Base-by-base conservation (phyloP, 2,888 invertebrate genomes). In the Drosophila prostipennis region DNA sequence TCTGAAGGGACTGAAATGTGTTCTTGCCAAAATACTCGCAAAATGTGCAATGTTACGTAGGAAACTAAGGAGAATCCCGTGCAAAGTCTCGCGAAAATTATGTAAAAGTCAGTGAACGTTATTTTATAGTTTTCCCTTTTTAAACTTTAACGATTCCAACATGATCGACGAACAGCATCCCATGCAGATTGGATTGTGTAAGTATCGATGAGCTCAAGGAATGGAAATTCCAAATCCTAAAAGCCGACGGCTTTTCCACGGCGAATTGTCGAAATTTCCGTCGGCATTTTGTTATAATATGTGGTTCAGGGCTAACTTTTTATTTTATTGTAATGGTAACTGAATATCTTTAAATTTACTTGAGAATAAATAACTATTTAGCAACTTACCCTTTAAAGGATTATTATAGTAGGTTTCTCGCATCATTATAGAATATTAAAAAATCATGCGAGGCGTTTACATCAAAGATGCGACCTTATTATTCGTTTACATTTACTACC, bases 111-210 rank as follows among this genome's bases (percentile, higher is more conserved):
- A 48, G 76, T 73, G 59, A 39, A 23, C 58, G 76, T 74, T 56
- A 61, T 36, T 58, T 39, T 23, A 34, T 34, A 42, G 26, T 34
- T 39, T 26, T 48, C 0, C 37, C 16, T 23, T 39, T 39, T 6
- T 23, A 34, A 37, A 37, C 16, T 6, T 8, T 0, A 51, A n/a
- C 16, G 23, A 32, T 13, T n/a, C 0, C 7, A 54, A 71, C 43
- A 91, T 91, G 91, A 91, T 92, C 78, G 91, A 91, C 64, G 91
- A 91, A 68, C 91, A 91, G 57, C 91, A 91, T 77, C 91, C 91
- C 57, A 90, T 91, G 74, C 89, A 90, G 40, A 90, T 92, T 72
- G 90, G 91, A 54, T 83, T 91, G 86, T 91, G 91, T 92, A 82
- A 92, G 91, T 91, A 91, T 81, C 52, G 48, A 23, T 3, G 8